Evolutionary conservation across 37 sponge, comb jelly and placozoan species (phyloP), one percentile per base, ranked within the genome.

Genomic region (Halisarca cf. caerulea): DNA sequence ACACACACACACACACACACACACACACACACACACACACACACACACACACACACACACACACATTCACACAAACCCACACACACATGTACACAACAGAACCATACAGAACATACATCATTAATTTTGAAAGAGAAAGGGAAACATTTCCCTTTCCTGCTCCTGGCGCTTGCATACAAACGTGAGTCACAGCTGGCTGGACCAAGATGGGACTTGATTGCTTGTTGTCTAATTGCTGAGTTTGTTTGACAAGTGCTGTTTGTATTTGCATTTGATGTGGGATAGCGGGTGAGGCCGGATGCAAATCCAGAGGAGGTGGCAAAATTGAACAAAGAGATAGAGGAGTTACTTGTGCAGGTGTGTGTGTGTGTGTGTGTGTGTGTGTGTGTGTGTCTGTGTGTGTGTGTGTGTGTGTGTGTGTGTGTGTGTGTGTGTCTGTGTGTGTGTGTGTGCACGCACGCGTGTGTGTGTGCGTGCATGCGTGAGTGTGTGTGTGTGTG

Each of bases 341-440:
- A 62, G 15, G 18, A 62, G n/a, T 7, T n/a, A 7, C n/a, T 62
- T 20, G 64, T 30, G 6, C 25, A 62, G 64, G 64, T 62, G 5
- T 28, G 64, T 62, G 30, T 62, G 64, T 47, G 55, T 27, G 55
- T 51, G 79, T 47, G 79, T 45, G 54, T 54, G 55, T 23, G 55
- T 20, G 44, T 27, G 64, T 81, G 44, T 58, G 62, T 34, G 82
- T 61, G 42, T 81, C 62, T 59, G 82, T 61, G 64, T 38, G 62
- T 81, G 82, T 38, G 62, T 81, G 25, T 58, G 59, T 54, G 81
- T 58, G 60, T 58, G 81, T 58, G 81, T 58, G 60, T 30, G 58
- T 30, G 81, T 30, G 81, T 58, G 81, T 80, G 81, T 80, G 81
- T 80, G 82, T 7, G 39, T 39, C 62, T 20, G 44, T 33, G 81